These are phyloP conservation scores for Cantharis lateralis DNA, from an alignment of 2,888 invertebrate genomes.

Conservation along the genomic window DNA sequence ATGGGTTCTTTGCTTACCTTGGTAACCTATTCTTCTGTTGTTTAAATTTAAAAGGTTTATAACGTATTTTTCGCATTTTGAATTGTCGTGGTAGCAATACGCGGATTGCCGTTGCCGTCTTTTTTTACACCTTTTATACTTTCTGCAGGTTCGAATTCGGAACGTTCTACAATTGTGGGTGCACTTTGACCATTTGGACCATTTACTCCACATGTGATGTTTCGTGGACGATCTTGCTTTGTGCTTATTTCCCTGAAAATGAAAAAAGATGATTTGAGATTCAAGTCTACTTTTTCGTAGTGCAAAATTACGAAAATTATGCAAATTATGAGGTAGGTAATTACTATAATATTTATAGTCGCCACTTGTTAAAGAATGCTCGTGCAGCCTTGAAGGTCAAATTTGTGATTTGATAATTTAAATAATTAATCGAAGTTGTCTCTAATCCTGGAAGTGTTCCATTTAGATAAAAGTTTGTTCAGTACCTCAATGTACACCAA, in stretches of 20 bases:
- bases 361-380: background rate
- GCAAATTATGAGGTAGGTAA: background rate
- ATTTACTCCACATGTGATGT: conserved; percentile 68
- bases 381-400: background rate
- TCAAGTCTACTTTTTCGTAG: background rate
- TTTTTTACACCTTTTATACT: conserved; percentile 74
- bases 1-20: background rate
- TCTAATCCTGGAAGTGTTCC: background rate
- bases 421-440: background rate
- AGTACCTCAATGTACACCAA: conserved; percentile 39
- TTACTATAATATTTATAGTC: background rate
- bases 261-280: background rate
- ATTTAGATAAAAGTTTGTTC: background rate
- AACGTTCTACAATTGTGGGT: conserved; percentile 78
- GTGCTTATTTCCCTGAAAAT: conserved; percentile 47
- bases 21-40: conserved; percentile 26
- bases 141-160: conserved; percentile 77
- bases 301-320: background rate
- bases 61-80: conserved; percentile 77
- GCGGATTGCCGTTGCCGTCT: conserved; percentile 82
- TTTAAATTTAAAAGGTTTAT: conserved; percentile 55
- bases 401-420: background rate
- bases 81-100: conserved; percentile 82
- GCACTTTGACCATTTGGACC: conserved; percentile 86
- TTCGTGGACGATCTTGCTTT: conserved; percentile 43